These are phyloP conservation scores for Damaliscus lunatus DNA, from an alignment of 2,113 vertebrate genomes.

Conservation along the genomic window DNA sequence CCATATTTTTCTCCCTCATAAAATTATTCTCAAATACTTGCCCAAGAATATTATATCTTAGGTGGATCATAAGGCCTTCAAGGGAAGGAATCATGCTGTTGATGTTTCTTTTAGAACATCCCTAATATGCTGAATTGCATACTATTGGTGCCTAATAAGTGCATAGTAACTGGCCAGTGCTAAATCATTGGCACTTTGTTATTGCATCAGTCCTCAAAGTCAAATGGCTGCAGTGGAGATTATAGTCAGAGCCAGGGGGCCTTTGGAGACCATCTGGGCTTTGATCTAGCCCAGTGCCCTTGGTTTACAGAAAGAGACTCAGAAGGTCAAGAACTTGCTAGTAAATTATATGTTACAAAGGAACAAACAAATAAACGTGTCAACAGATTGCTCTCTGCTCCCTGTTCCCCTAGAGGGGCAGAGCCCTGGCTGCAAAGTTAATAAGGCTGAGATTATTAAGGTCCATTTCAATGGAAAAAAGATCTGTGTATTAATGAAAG, in stretches of 20 bases:
- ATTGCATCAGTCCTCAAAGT: not conserved
- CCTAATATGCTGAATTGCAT: not conserved
- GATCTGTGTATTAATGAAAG: not conserved
- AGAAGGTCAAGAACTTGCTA: not conserved
- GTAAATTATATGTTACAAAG: not conserved
- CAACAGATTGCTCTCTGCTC: not conserved
- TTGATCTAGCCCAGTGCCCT: not conserved
- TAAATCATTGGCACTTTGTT: not conserved
- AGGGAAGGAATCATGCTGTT: not conserved
- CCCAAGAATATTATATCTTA: not conserved
- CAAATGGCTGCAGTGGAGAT: not conserved
- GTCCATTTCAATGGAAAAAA: not conserved
- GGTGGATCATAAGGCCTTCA: not conserved
- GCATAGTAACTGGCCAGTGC: not conserved
- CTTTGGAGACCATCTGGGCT: not conserved
- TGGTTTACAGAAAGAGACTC: not conserved
- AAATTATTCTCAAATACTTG: slow-evolving; percentile 6
- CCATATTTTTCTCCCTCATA: not conserved
- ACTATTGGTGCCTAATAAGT: not conserved
- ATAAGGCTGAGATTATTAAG: not conserved
- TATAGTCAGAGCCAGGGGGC: not conserved
- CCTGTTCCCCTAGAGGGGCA: not conserved
- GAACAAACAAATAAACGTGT: not conserved
- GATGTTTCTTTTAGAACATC: not conserved
- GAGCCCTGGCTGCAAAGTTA: not conserved